Evolutionary conservation across 1,140 invertebrate species (phyloP), one percentile per base, ranked within the genome.

Genomic region (Glossosoma conforme): DNA sequence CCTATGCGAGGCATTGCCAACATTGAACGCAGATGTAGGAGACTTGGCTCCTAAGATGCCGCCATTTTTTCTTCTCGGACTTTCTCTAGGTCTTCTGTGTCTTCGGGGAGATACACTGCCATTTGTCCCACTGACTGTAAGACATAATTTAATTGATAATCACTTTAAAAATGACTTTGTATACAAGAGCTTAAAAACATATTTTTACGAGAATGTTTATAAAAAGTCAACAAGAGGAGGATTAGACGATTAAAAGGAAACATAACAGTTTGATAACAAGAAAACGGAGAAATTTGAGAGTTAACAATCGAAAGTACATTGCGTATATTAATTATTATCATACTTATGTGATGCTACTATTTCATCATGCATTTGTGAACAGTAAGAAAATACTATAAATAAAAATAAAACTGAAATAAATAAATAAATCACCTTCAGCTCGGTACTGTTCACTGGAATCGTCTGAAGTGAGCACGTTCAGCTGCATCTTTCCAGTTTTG

Each of bases 71-170:
- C 80, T 76, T 59, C 84, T 67, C 0, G 79, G 80, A 59, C 78
- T 84, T 35, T 86, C 84, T 48, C 83, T 70, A 6, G 77, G 70
- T 44, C 83, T 77, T 61, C 82, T 78, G 46, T 77, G 75, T 65
- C 81, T 80, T 60, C 69, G 76, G 48, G 72, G 72, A 20, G 72
- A 75, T 48, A 74, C 54, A 40, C 68, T 72, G 32, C 72, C 72
- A 47, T 72, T 73, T 19, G 51, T 58, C 20, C 51, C 56, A 37
- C 44, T 58, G 1, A 44, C 56, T 58, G 46, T 14, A 54, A 54
- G 33, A 32, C 3, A 46, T 20, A 46, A 43, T 43, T 21, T 17
- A 35, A 19, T 6, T 30, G 13, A 18, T 13, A 13, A 9, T 24
- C 1, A 45, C n/a, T 21, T 14, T 18, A 19, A 13, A 36, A 18